A percentile compares a stretch with the other conserved stretches of the same genome.
Evolutionary conservation across 2,888 invertebrate genomes (phyloP).

Genomic region (Emmelina monodactyla): DNA sequence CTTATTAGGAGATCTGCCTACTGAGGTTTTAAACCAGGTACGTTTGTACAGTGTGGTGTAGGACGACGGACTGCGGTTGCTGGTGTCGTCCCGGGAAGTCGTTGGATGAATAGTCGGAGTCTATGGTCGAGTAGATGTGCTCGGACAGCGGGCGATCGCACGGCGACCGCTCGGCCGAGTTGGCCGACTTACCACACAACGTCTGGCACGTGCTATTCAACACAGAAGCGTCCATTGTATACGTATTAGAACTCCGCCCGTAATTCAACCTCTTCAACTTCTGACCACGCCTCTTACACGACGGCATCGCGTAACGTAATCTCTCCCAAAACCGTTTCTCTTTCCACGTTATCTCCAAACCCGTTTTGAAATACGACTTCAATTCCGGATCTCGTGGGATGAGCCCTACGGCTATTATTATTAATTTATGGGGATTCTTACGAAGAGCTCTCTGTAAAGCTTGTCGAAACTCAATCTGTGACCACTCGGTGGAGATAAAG

Average conservation of each 20-base stretch:
- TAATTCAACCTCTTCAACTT: conserved; percentile 70
- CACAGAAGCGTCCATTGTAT: conserved; percentile 77
- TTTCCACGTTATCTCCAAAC: conserved; percentile 86
- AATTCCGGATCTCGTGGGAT: conserved; percentile 88
- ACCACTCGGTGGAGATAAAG: conserved; percentile 93
- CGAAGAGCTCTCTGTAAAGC: conserved; percentile 88
- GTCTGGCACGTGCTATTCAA: conserved; percentile 69
- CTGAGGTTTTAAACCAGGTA: conserved; percentile 50
- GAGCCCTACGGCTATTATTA: conserved; percentile 81
- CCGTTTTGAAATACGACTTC: conserved; percentile 86
- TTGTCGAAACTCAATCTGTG: conserved; percentile 87
- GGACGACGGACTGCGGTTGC: conserved; percentile 51
- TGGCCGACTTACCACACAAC: conserved; percentile 62
- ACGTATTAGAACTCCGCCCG: conserved; percentile 84
- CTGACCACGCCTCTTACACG: conserved; percentile 71
- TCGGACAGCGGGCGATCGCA: conserved; percentile 81
- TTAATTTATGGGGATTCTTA: conserved; percentile 83
- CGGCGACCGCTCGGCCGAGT: conserved; percentile 66
- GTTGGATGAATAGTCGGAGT: conserved; percentile 83
- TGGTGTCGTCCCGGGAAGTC: conserved; percentile 48
- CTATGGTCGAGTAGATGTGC: conserved; percentile 90
- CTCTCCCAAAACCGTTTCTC: conserved; percentile 96
- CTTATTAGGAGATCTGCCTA: conserved; percentile 23
- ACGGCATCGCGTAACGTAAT: conserved; percentile 88
- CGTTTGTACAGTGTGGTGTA: conserved; percentile 60